Evolutionary conservation across 2,113 vertebrate genomes (phyloP).

Genomic region (Actenoides lindsayi): DNA sequence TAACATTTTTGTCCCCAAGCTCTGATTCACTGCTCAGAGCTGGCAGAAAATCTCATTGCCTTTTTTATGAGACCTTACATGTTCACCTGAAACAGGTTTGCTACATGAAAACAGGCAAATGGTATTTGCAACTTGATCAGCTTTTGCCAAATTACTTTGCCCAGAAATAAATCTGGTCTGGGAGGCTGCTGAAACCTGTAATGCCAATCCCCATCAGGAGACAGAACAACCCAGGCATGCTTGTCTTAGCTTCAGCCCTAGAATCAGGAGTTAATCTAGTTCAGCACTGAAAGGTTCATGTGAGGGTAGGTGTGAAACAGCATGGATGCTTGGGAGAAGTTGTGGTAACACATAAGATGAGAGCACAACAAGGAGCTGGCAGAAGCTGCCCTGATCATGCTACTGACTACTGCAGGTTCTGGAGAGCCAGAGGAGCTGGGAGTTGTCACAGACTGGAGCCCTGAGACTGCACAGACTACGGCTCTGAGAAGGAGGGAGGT

Average conservation of each 20-base stretch:
- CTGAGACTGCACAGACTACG: background rate
- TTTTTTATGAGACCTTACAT: background rate
- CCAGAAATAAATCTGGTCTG: background rate
- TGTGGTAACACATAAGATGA: background rate
- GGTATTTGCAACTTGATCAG: background rate
- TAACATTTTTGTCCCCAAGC: background rate
- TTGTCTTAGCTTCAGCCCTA: background rate
- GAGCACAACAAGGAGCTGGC: background rate
- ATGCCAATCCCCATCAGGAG: background rate
- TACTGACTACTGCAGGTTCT: background rate
- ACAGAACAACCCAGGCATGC: background rate
- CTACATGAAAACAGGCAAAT: background rate
- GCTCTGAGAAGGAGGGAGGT: background rate
- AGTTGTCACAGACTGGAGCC: background rate
- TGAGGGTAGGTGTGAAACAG: background rate
- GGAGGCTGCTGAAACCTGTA: background rate
- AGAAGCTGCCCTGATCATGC: background rate
- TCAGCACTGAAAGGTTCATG: background rate
- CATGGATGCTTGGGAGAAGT: background rate
- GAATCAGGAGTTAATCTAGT: background rate
- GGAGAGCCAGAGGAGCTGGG: background rate
- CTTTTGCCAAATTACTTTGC: background rate
- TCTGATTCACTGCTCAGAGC: background rate
- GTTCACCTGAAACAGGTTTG: background rate
- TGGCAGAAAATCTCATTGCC: background rate